Conservation (phyloP, 2,113 vertebrate genomes). For the Elephas maximus region DNA sequence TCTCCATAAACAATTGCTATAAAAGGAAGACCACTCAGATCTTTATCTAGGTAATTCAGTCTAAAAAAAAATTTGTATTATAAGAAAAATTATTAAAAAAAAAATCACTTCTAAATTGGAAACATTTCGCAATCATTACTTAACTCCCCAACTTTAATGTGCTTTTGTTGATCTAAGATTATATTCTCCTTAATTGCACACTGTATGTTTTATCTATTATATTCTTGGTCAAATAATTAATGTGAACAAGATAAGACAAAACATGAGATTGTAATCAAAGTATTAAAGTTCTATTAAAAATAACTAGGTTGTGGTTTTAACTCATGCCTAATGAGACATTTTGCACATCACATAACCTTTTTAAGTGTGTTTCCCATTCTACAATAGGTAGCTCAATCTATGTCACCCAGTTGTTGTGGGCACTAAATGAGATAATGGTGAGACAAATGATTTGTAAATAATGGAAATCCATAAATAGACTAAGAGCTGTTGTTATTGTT, state of each 20-base stretch:
- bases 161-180: neutral
- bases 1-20: neutral
- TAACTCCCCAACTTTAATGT: neutral
- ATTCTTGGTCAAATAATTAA: neutral
- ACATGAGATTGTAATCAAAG: neutral
- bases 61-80: neutral
- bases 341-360: neutral
- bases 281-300: neutral
- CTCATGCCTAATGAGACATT: neutral
- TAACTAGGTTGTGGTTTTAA: neutral
- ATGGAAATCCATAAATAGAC: neutral
- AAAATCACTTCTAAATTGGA: neutral
- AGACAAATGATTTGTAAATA: neutral
- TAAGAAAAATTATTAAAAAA: neutral
- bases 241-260: neutral
- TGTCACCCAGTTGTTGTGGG: neutral
- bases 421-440: neutral
- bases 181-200: neutral
- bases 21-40: neutral
- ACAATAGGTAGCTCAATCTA: neutral
- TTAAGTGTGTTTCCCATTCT: neutral
- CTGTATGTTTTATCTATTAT: neutral
- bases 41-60: neutral
- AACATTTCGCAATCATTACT: neutral
- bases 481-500: neutral